Conservation (phyloP, 2,797 vertebrate species). For the Periophthalmus magnuspinnatus region DNA sequence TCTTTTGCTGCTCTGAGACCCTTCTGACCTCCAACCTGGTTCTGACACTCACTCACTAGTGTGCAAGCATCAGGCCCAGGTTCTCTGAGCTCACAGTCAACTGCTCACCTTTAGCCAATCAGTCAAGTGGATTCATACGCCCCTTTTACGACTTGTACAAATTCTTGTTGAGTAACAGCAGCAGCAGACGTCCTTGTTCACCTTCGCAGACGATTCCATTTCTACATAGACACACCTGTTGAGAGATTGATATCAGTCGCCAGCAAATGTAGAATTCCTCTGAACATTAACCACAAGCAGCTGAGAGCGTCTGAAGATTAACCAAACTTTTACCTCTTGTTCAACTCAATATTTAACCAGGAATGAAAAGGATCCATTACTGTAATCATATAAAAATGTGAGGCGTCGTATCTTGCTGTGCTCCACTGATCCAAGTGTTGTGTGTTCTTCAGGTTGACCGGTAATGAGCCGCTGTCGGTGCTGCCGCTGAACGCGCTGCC, state of each 20-base stretch:
- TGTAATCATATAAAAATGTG: slow-evolving; percentile 48
- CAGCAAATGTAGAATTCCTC: slow-evolving; percentile 66
- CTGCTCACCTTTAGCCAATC: neutral
- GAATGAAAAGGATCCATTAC: slow-evolving; percentile 45
- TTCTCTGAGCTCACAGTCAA: neutral
- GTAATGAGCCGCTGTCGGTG: slow-evolving; percentile 95
- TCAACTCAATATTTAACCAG: slow-evolving; percentile 56
- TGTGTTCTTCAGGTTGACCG: slow-evolving; percentile 86
- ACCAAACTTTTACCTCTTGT: slow-evolving; percentile 55
- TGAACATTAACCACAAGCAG: slow-evolving; percentile 73
- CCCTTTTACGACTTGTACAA: neutral
- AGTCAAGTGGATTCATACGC: neutral
- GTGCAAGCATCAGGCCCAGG: neutral
- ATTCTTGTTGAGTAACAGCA: neutral
- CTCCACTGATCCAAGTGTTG: slow-evolving; percentile 21
- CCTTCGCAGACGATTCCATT: slow-evolving; percentile 38
- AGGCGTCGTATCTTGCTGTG: slow-evolving; percentile 21
- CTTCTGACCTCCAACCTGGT: neutral
- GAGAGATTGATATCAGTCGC: slow-evolving; percentile 63
- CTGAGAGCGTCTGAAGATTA: slow-evolving; percentile 74
- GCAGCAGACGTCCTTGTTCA: slow-evolving; percentile 28
- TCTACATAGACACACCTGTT: slow-evolving; percentile 39
- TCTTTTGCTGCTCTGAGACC: neutral
- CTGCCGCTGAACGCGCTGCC: slow-evolving; percentile 92
- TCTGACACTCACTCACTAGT: slow-evolving; percentile 4